Evolutionary conservation across 2,113 vertebrate genomes (phyloP).

Genomic region (Grammomys dolichurus): DNA sequence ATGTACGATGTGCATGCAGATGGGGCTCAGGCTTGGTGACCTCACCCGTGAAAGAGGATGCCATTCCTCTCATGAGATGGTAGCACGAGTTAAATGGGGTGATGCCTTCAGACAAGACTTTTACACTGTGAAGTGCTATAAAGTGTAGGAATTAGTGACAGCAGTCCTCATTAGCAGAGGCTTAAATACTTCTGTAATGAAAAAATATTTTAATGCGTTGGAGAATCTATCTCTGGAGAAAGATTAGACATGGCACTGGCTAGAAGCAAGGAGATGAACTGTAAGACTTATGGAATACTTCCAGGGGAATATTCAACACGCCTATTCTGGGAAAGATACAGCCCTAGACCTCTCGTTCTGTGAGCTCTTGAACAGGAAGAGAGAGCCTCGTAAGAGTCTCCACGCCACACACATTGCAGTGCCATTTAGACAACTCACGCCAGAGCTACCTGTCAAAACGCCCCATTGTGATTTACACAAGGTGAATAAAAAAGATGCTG

Average conservation of each 20-base stretch:
- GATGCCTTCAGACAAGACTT: slow-evolving; percentile 40
- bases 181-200: slow-evolving; percentile 52
- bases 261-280: neutral
- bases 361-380: neutral
- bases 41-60: neutral
- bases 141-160: neutral
- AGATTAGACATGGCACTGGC: neutral
- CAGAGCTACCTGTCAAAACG: slow-evolving; percentile 58
- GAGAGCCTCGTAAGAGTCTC: neutral
- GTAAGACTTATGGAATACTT: neutral
- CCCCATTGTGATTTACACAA: slow-evolving; percentile 23
- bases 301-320: neutral
- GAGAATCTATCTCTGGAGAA: slow-evolving; percentile 66
- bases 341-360: neutral
- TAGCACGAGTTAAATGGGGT: neutral
- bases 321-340: neutral
- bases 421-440: slow-evolving; percentile 53
- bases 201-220: slow-evolving; percentile 55
- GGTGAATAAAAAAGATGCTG: slow-evolving; percentile 50
- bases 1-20: neutral
- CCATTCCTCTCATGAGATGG: neutral
- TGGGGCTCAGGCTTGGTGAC: neutral
- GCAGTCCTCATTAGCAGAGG: neutral
- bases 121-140: slow-evolving; percentile 2
- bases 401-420: slow-evolving; percentile 26